Conservation (phyloP, 2,888 invertebrate genomes). For the Atrina japonica region DNA sequence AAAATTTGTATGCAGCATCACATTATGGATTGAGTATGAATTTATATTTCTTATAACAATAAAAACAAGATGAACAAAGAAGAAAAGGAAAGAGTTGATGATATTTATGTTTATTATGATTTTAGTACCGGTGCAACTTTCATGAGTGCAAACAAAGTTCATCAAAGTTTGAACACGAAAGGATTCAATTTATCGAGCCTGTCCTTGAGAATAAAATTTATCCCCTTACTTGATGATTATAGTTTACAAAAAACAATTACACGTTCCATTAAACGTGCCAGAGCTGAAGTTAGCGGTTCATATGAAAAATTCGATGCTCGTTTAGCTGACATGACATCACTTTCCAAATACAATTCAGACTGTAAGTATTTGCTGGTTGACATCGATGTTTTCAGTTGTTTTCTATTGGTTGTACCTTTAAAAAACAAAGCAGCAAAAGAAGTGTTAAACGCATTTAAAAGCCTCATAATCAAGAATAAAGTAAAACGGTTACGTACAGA, state of each 20-base stretch:
- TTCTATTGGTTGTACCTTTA: slow-evolving; percentile 45
- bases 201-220: slow-evolving; percentile 34
- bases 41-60: too few species aligned
- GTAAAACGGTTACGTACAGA: too few species aligned
- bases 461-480: background rate
- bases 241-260: slow-evolving; percentile 38
- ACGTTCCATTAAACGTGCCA: slow-evolving; percentile 35
- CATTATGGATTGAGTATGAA: too few species aligned
- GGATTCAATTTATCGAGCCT: too few species aligned
- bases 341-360: slow-evolving; percentile 42
- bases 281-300: slow-evolving; percentile 31
- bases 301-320: slow-evolving; percentile 41
- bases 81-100: too few species aligned
- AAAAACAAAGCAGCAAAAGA: slow-evolving; percentile 36
- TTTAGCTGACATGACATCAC: slow-evolving; percentile 43
- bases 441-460: slow-evolving; percentile 40
- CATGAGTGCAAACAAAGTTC: too few species aligned
- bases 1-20: too few species aligned
- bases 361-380: slow-evolving; percentile 34
- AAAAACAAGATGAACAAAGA: too few species aligned
- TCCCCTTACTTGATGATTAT: slow-evolving; percentile 42
- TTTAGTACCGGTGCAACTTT: too few species aligned
- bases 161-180: too few species aligned
- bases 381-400: slow-evolving; percentile 45
- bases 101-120: too few species aligned